Base-by-base conservation (phyloP, 64 coral and sea anemone species). In the Actinia tenebrosa region DNA sequence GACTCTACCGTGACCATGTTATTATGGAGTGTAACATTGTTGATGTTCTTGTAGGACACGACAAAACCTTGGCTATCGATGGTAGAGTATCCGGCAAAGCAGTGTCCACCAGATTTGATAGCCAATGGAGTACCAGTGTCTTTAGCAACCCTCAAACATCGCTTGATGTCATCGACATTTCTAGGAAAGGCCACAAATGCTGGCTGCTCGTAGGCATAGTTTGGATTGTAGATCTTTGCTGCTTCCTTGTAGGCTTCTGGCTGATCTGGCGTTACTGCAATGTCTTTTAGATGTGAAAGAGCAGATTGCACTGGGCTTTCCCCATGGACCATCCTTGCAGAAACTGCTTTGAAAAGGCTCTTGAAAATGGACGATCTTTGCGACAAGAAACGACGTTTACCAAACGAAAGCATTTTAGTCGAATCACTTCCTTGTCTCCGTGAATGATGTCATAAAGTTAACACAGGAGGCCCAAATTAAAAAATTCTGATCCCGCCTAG, bases 171-270 rank as follows among this genome's bases (percentile, higher is more conserved):
- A 16, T 89, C 80, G 10, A 43, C 16, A 30, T 93, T 93, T 13
- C 69, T 56, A 62, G 94, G 94, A 15, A 96, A 90, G 62, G 94
- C 91, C 47, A 96, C 94, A 93, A 96, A 96, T 8, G 94, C 91
- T 84, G 94, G 94, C 43, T 93, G 66, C 86, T 92, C 91, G 71
- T 60, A 77, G 64, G 23, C 64, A 59, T 90, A 96, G 4, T 81
- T 82, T 3, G 91, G 91, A 43, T 96, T 96, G 81, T 96, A 96
- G 16, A 96, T 96, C 44, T 91, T 90, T 10, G 91, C 85, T 11
- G 94, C 94, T 22, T 96, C 86, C 59, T 90, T 82, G 79, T 93
- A 96, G 0, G 80, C 56, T 3, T 90, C 85, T 19, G 94, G 77
- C 90, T 93, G 71, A 0, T 96, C 81, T 5, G 94, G 88, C 46